Evolutionary conservation across 2,888 invertebrate genomes (phyloP).

Genomic region (Zootermopsis nevadensis): DNA sequence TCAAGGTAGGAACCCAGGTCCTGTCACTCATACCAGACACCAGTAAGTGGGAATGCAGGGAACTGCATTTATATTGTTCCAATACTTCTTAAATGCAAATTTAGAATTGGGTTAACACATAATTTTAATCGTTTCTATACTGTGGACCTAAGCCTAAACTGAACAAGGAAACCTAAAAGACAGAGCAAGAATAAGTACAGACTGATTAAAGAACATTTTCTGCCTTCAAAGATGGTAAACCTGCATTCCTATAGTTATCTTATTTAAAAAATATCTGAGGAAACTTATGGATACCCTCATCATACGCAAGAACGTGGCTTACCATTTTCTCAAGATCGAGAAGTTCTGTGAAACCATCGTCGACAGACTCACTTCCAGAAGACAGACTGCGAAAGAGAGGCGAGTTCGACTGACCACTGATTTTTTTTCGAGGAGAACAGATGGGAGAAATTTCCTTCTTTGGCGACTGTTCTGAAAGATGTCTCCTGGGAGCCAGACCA

Average conservation of each 20-base stretch:
- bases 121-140: too few species aligned
- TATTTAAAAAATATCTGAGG: background rate
- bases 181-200: background rate
- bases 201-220: background rate
- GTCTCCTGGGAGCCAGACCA: constrained; percentile 61
- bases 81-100: too few species aligned
- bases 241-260: background rate
- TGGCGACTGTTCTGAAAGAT: constrained; percentile 50
- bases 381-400: constrained; percentile 66
- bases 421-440: constrained; percentile 1
- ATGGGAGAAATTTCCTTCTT: constrained; percentile 54
- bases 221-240: background rate
- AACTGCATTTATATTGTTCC: too few species aligned
- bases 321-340: constrained; percentile 69
- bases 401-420: constrained; percentile 48
- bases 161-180: too few species aligned
- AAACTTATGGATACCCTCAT: too few species aligned
- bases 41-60: too few species aligned
- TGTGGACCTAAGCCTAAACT: too few species aligned
- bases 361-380: constrained; percentile 66
- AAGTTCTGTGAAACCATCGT: constrained; percentile 75
- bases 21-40: too few species aligned
- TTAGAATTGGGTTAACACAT: too few species aligned
- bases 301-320: background rate
- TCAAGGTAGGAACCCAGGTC: too few species aligned